Base-by-base conservation (phyloP, 2,888 invertebrate genomes). In the Heliconius cydno region DNA sequence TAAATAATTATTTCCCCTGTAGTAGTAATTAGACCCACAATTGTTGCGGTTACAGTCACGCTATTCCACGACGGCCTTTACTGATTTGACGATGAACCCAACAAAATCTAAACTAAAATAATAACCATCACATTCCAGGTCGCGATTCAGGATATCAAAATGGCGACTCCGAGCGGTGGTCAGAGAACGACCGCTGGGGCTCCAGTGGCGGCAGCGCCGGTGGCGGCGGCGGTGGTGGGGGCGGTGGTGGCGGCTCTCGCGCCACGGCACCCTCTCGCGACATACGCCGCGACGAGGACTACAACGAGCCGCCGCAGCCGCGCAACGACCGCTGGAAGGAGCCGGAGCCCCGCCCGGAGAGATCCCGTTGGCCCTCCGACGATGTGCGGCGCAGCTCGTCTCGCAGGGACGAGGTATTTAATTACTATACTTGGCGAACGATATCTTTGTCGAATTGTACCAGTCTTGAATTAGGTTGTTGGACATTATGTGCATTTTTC, bases 291-390 rank as follows among this genome's bases (percentile, higher is more conserved):
- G 93, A 86, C 86, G 92, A 90, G 74, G 90, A 90, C 86, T 87
- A 88, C 84, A 87, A 85, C 86, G 94, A 94, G 86, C 92, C 95
- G 85, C 92, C 94, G 85, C 87, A 89, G 88, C 93, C 94, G 86
- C 91, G 94, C 87, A 96, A 96, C 91, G 96, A 96, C 88, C 96
- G 96, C 86, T 96, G 96, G 96, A 96, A 96, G 91, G 96, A 96
- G 89, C 95, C 95, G 84, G 94, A 95, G 89, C 94, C 92, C 83
- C 90, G 92, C 85, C 78, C 88, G 76, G 92, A 94, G 34, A 92
- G 95, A 84, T 84, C 85, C 86, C 92, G 94, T 86, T 94, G 94
- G 94, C 88, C 88, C 82, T 92, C 94, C 74, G 94, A 94, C 84
- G 94, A 94, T 83, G 94, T 94, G 85, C 94, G 94, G 83, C 94